These are phyloP conservation scores for Hetaerina titia DNA, from an alignment of 2,888 invertebrate genomes.

Conservation along the genomic window DNA sequence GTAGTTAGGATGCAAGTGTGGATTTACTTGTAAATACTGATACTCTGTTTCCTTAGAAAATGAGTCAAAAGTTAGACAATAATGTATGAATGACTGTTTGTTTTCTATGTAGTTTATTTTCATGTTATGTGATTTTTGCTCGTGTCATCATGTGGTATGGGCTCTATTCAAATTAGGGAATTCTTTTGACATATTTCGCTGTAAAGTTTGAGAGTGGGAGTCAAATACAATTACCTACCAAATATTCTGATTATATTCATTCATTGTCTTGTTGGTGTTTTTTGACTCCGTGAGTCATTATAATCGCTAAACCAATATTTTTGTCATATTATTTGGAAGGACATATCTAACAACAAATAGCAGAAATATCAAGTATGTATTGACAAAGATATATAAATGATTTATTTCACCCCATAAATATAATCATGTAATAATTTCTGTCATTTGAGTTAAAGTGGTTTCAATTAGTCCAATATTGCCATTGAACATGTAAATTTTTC, in stretches of 20 bases:
- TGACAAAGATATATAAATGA: neutral
- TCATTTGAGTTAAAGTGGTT: neutral
- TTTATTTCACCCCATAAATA: slow-evolving; percentile 30
- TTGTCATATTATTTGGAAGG: slow-evolving; percentile 39
- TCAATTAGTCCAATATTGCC: slow-evolving; percentile 27
- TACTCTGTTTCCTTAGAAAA: slow-evolving; percentile 67
- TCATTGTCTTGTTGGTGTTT: slow-evolving; percentile 44
- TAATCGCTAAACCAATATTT: slow-evolving; percentile 19
- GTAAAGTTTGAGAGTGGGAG: slow-evolving; percentile 66
- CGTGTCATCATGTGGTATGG: slow-evolving; percentile 70
- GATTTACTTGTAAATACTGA: slow-evolving; percentile 69
- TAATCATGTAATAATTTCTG: slow-evolving; percentile 22
- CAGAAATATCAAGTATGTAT: slow-evolving; percentile 27
- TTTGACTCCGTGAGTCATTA: slow-evolving; percentile 35
- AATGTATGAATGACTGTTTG: slow-evolving; percentile 68
- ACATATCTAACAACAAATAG: slow-evolving; percentile 39
- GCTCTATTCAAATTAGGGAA: slow-evolving; percentile 70
- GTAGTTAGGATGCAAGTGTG: slow-evolving; percentile 62
- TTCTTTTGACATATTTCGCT: slow-evolving; percentile 69
- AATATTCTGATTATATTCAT: slow-evolving; percentile 61
- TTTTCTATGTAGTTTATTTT: slow-evolving; percentile 68
- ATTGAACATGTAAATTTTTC: slow-evolving; percentile 27
- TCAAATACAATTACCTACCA: slow-evolving; percentile 60
- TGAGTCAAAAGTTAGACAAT: slow-evolving; percentile 69
- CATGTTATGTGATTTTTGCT: slow-evolving; percentile 66